Evolutionary conservation across 92 coral and sea anemone species (phyloP).

Genomic region (Micromussa lordhowensis): DNA sequence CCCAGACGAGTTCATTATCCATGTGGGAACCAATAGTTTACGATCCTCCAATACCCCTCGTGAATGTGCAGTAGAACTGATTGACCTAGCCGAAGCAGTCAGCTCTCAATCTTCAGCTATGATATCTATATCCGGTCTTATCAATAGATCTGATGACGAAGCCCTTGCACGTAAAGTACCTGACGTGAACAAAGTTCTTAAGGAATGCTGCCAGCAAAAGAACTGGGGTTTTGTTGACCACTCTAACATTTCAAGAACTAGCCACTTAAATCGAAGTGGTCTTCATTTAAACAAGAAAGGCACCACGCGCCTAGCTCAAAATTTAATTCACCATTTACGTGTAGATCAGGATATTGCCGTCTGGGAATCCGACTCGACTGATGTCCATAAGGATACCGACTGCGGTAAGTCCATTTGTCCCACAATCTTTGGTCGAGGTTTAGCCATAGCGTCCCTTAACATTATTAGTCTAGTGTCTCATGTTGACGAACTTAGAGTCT

Average conservation of each 20-base stretch:
- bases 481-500: constrained; percentile 19
- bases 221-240: too few species aligned
- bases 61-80: background rate
- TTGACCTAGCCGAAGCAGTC: constrained; percentile 12
- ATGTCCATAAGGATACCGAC: constrained; percentile 7
- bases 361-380: constrained; percentile 37
- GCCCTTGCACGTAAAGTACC: constrained; percentile 12
- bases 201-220: background rate
- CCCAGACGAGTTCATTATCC: constrained; percentile 6
- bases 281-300: constrained; percentile 4
- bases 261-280: background rate
- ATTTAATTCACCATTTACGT: constrained; percentile 1
- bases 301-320: background rate
- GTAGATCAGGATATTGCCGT: constrained; percentile 34
- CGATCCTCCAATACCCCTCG: too few species aligned
- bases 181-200: constrained; percentile 15
- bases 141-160: constrained; percentile 4
- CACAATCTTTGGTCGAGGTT: constrained; percentile 28
- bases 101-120: constrained; percentile 16
- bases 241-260: too few species aligned
- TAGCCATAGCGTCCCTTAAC: constrained; percentile 22
- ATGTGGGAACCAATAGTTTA: too few species aligned
- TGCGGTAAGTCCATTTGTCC: too few species aligned
- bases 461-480: constrained; percentile 17
- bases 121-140: constrained; percentile 10